These are phyloP conservation scores for Metopolophium dirhodum DNA, from an alignment of 1,140 invertebrate species.

Conservation along the genomic window DNA sequence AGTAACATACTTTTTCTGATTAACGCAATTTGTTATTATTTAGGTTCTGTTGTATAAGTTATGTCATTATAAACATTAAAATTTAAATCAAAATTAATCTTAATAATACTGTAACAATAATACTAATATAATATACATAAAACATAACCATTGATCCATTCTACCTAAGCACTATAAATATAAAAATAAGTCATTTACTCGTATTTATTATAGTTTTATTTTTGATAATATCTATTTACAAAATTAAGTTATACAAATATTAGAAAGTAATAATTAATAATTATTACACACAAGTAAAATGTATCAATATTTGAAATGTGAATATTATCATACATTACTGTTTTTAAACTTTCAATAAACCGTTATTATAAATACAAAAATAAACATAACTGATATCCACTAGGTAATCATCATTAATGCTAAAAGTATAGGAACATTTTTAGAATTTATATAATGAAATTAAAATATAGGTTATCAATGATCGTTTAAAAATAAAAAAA, in stretches of 20 bases:
- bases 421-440: too few species aligned
- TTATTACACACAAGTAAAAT: not conserved
- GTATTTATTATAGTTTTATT: not conserved
- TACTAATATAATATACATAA: too few species aligned
- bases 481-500: not conserved
- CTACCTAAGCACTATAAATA: not conserved
- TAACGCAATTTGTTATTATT: not conserved
- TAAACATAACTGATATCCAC: too few species aligned
- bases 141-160: too few species aligned
- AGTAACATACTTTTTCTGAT: not conserved
- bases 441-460: too few species aligned
- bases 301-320: not conserved
- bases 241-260: not conserved
- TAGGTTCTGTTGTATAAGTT: not conserved
- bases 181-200: not conserved
- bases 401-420: too few species aligned
- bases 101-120: not conserved
- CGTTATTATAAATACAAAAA: too few species aligned
- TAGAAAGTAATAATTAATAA: not conserved
- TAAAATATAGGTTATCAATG: too few species aligned
- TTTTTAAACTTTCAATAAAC: too few species aligned
- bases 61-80: not conserved
- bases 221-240: too few species aligned
- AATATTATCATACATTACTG: too few species aligned
- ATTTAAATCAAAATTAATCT: not conserved